A percentile compares a stretch with the other conserved stretches of the same genome.
Conservation (phyloP, 2,113 vertebrate species). For the Plecturocebus donacophilus region DNA sequence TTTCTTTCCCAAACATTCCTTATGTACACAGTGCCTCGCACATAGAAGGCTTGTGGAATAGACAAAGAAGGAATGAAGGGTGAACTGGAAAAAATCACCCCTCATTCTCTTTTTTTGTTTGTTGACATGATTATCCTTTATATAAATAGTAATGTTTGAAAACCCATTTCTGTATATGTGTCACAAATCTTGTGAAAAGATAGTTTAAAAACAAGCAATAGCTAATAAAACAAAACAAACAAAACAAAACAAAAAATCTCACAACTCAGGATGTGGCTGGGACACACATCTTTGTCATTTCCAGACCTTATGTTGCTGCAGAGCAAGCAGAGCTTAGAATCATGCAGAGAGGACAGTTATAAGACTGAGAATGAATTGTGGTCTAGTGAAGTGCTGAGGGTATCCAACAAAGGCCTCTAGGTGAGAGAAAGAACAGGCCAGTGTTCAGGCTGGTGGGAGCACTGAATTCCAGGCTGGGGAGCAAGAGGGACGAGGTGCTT, state of each 20-base stretch:
- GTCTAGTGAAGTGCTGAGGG: not conserved
- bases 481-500: not conserved
- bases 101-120: not conserved
- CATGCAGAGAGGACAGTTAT: not conserved
- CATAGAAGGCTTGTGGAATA: not conserved
- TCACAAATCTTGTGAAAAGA: not conserved
- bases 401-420: not conserved
- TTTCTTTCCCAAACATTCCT: not conserved
- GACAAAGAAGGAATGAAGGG: not conserved
- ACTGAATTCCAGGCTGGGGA: not conserved
- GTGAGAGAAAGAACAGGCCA: not conserved
- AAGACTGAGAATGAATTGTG: not conserved
- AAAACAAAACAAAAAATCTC: too few species aligned
- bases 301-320: not conserved
- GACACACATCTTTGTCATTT: not conserved
- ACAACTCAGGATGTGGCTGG: not conserved
- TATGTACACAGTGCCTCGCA: not conserved
- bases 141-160: not conserved
- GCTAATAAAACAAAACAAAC: not conserved
- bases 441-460: not conserved
- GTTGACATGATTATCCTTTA: not conserved
- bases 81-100: not conserved
- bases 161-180: not conserved
- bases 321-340: not conserved
- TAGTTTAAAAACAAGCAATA: not conserved